Evolutionary conservation across 2,113 vertebrate genomes (phyloP), one percentile per base, ranked within the genome.

Genomic region (Empidonax traillii): DNA sequence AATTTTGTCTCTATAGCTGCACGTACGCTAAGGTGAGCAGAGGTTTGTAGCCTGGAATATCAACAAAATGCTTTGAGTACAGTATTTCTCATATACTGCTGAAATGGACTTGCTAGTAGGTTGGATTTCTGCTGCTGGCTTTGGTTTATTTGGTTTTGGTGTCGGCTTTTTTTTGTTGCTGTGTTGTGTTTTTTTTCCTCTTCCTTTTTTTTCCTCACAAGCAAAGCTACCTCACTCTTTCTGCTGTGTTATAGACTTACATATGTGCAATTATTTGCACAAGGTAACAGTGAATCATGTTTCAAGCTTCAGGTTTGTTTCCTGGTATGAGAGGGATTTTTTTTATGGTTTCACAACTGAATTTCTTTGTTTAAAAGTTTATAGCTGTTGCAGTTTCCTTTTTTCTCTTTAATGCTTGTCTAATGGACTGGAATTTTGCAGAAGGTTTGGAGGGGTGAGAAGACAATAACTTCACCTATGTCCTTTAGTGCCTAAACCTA

Each of bases 201-300:
- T n/a, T 12, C 4, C 1, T 5, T 1, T 13, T 10, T n/a, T 23
- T 23, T 35, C 10, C 1, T 3, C 8, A 9, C 5, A 0, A 13
- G 19, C 16, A 51, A 51, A 80, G 3, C 52, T 77, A 15, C 27
- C 7, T 52, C 30, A 9, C 56, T 86, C 18, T 72, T 86, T 62
- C 43, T 75, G 8, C 23, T 73, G 5, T 61, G 9, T 6, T 67
- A 5, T 14, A 41, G 24, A 19, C 11, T 35, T 59, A 37, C 1
- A 9, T 15, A 31, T 0, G 5, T 35, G 13, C 9, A 61, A 18
- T 49, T 85, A 30, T 49, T 68, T 85, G 31, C 11, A 35, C 15
- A 82, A 41, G 4, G 41, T 72, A 78, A 63, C 7, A 68, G 30
- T 58, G 27, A 86, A 84, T 84, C 35, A 31, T 5, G 0, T 55